These are phyloP conservation scores for Platygyra sinensis DNA, from an alignment of 64 coral and sea anemone genomes.

Conservation along the genomic window DNA sequence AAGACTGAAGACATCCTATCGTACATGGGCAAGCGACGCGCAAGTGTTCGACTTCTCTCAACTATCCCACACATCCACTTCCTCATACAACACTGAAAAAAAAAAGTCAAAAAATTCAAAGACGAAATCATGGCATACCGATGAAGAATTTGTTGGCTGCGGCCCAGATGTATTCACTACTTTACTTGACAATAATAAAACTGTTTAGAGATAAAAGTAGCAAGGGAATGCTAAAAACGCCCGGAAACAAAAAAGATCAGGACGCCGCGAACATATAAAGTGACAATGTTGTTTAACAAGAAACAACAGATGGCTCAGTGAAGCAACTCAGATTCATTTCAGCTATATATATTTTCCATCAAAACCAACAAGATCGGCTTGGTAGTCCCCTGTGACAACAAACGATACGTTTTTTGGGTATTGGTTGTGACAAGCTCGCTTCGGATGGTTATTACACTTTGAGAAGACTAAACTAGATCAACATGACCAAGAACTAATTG, in stretches of 20 bases:
- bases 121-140: slow-evolving; percentile 11
- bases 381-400: slow-evolving; percentile 30
- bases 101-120: slow-evolving; percentile 52
- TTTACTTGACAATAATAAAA: slow-evolving; percentile 2
- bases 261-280: slow-evolving; percentile 43
- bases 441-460: slow-evolving; percentile 38
- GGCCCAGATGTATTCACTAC: slow-evolving; percentile 48
- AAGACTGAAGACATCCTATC: slow-evolving; percentile 31
- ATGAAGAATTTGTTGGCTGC: slow-evolving; percentile 40
- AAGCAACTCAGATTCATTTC: slow-evolving; percentile 28
- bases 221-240: slow-evolving; percentile 20
- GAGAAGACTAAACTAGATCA: too few species aligned
- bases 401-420: slow-evolving; percentile 28
- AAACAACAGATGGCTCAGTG: slow-evolving; percentile 18
- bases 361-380: slow-evolving; percentile 35
- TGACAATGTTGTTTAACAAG: slow-evolving; percentile 16
- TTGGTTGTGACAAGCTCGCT: slow-evolving; percentile 1
- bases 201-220: slow-evolving; percentile 25
- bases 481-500: too few species aligned
- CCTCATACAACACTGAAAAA: slow-evolving; percentile 28
- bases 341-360: slow-evolving; percentile 29
- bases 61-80: not conserved
- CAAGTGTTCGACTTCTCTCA: slow-evolving; percentile 34
- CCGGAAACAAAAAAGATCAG: slow-evolving; percentile 13
- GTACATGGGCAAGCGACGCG: not conserved